Evolutionary conservation across 2,113 vertebrate species (phyloP), one percentile per base, ranked within the genome.

Genomic region (Actenoides hombroni): DNA sequence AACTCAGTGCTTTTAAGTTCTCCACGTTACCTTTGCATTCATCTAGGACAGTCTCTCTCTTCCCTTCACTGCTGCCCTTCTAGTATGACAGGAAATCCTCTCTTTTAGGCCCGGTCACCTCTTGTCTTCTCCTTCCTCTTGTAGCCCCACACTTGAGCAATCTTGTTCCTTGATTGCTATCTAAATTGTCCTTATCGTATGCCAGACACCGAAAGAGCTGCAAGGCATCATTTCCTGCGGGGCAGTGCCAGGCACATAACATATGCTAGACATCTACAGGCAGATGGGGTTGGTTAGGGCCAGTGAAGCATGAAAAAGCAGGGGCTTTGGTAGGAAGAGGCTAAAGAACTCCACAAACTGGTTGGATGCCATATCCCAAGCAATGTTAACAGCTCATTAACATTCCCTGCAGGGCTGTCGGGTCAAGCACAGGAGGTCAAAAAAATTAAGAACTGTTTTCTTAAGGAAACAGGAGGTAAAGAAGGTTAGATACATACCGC

Each of bases 261-360:
- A 97, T 97, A 97, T 97, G 97, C 86, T 90, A 59, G 94, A 90
- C 96, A 96, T 96, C 89, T 67, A 61, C 74, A 49, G 95, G 93
- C 97, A 97, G 96, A 97, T 97, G 97, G 96, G 96, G 67, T 78
- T 90, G 95, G 91, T 29, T 96, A 90, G 84, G 93, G 94, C 92
- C 86, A 94, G 92, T 1, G 33, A 88, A 91, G 96, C 96, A 82
- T 92, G 92, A 93, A 83, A 65, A 83, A 96, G 51, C 29, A 35
- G 53, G 54, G 81, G 71, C 63, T 93, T 73, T 61, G 79, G 91
- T 89, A 85, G 96, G 91, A 94, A 92, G 53, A 95, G 71, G 83
- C 87, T 92, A 69, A 92, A 95, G 96, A 95, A 91, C 88, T 84
- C 57, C 24, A 61, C 67, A 82, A 44, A 77, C 88, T 91, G 95